Evolutionary conservation across 2,888 invertebrate species (phyloP).

Genomic region (Harpagoxenus sublaevis): DNA sequence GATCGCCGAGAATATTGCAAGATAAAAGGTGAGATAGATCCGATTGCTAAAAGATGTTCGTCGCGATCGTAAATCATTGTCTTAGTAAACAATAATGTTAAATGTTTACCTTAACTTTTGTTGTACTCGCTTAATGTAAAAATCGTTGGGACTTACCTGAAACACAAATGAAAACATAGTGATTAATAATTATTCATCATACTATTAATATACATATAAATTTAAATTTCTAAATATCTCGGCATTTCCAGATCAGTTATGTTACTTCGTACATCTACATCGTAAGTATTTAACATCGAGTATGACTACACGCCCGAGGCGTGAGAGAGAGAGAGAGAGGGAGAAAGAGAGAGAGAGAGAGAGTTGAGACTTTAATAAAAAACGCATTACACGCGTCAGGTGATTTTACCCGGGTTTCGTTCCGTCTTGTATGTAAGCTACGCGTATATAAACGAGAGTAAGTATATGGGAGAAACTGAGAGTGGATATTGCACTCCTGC

Average conservation of each 20-base stretch:
- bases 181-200: neutral
- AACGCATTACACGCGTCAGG: constrained; percentile 83
- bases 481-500: constrained; percentile 74
- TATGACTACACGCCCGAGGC: constrained; percentile 17
- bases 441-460: constrained; percentile 59
- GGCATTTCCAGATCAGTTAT: constrained; percentile 26
- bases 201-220: neutral
- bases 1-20: neutral
- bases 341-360: neutral
- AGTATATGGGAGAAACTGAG: constrained; percentile 64
- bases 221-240: neutral
- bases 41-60: neutral
- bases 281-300: constrained; percentile 59
- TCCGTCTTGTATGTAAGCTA: constrained; percentile 73
- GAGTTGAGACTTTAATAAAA: constrained; percentile 81
- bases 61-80: neutral
- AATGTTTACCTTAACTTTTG: constrained; percentile 20
- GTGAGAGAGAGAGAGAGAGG: constrained; percentile 22
- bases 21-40: neutral
- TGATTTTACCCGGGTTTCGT: constrained; percentile 80
- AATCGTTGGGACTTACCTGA: constrained; percentile 61
- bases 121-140: neutral
- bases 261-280: constrained; percentile 42
- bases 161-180: constrained; percentile 52
- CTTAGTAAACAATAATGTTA: neutral